Percentiles rank a stretch among this genome's conserved stretches.
Evolutionary conservation across 2,888 invertebrate species (phyloP).

Genomic region (Phortica okadai): DNA sequence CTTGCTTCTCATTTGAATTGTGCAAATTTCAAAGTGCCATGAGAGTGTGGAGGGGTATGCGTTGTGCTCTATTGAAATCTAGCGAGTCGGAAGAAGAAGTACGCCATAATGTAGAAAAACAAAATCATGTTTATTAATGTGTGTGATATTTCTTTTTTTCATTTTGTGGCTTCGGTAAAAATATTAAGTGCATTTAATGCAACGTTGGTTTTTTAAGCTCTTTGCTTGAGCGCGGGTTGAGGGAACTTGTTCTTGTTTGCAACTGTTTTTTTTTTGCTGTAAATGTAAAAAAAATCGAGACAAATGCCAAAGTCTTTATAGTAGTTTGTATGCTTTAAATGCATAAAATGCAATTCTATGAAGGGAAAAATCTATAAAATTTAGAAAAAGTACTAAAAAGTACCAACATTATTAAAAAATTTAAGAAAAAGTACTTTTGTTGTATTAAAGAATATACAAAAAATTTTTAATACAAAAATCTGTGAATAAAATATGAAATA

Average conservation of each 20-base stretch:
- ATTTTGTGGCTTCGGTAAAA: conserved; percentile 27
- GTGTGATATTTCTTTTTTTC: conserved; percentile 47
- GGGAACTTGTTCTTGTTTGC: conserved; percentile 13
- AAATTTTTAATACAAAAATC: too few relatives aligned
- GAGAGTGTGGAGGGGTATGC: neutral
- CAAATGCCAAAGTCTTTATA: conserved; percentile 38
- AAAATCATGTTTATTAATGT: conserved; percentile 28
- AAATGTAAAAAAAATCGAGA: neutral
- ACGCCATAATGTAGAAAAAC: neutral
- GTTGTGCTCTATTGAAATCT: neutral
- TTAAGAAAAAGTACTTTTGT: too few relatives aligned
- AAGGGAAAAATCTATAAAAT: too few relatives aligned
- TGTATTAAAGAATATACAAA: too few relatives aligned
- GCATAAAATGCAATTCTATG: too few relatives aligned
- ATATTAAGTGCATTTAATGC: conserved; percentile 56
- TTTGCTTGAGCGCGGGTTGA: neutral
- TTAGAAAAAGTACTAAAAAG: too few relatives aligned
- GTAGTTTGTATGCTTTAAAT: too few relatives aligned
- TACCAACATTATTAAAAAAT: too few relatives aligned
- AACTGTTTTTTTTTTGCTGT: too few relatives aligned
- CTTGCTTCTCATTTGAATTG: neutral
- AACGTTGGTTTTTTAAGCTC: conserved; percentile 52
- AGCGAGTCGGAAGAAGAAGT: neutral
- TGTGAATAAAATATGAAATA: too few relatives aligned
- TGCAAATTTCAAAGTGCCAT: neutral